Base-by-base conservation (phyloP, 2,888 invertebrate species). In the Troilus luridus region DNA sequence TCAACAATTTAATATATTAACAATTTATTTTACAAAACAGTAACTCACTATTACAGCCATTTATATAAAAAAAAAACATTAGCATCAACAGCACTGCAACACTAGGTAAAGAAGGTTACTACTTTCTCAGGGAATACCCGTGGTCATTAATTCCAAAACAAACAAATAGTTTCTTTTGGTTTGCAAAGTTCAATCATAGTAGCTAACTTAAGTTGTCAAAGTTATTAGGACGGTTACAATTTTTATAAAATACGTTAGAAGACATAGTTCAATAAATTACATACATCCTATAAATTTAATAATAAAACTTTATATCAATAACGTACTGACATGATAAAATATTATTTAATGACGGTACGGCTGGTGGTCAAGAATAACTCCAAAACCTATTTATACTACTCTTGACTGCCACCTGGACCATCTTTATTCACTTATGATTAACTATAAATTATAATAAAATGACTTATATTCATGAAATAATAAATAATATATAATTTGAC, bases 11-110 rank as follows among this genome's bases (percentile, higher is more conserved):
- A n/a, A 85, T 11, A 56, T n/a, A 85, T 85, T n/a, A 41, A 85
- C 24, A 12, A n/a, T 85, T 3, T 58, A 56, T 77, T 77, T 56
- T 58, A 85, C 11, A n/a, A 56, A 21, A 85, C 8, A 56, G 85
- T 85, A 85, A 85, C 85, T 58, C n/a, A 56, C 56, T 58, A 54
- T 56, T 56, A 85, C 85, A 85, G 85, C 85, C 85, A 56, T 85
- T 56, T 85, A 77, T 41, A 41, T n/a, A n/a, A n/a, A n/a, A n/a
- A 77, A 77, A 67, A 41, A 77, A 0, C 0, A 77, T 77, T 41
- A 41, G 0, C 67, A 41, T 77, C 41, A 19, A 77, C 17, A 77
- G 12, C 67, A 12, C 24, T 67, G 14, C 17, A 24, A 77, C 21
- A 41, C 19, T 19, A 77, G 27, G 6, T 77, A 41, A 6, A 41